phyloP scores from a whole-genome alignment of 2,888 invertebrate genomes.

The Halictus ligatus region DNA sequence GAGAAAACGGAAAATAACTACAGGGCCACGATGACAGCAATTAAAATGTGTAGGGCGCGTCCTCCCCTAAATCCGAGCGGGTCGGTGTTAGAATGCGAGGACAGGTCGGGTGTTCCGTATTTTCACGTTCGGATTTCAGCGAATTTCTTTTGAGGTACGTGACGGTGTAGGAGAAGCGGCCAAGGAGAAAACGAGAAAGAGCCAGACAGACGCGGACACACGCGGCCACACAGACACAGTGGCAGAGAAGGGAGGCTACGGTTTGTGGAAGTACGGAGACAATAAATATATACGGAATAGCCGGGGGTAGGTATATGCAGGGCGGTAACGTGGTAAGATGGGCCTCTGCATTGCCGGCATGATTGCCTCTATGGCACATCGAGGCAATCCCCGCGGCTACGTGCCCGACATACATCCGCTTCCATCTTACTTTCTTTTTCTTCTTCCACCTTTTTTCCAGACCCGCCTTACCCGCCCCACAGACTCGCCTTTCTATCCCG shows the following conservation, averaged over 20 bases:
- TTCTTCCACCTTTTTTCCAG: conserved; percentile 62
- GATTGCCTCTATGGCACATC: conserved; percentile 85
- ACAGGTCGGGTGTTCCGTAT: conserved; percentile 48
- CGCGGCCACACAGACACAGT: neutral
- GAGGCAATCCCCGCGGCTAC: conserved; percentile 84
- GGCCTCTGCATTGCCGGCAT: conserved; percentile 84
- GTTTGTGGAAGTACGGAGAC: conserved; percentile 72
- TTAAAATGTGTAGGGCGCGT: conserved; percentile 21
- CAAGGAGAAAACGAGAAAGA: conserved; percentile 14
- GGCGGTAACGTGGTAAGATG: conserved; percentile 83
- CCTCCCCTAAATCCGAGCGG: conserved; percentile 34
- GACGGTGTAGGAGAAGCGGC: conserved; percentile 14
- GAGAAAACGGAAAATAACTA: neutral
- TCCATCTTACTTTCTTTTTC: conserved; percentile 76
- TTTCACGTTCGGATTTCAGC: conserved; percentile 59
- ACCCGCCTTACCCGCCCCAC: conserved; percentile 46
- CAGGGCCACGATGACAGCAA: neutral
- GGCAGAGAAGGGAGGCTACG: conserved; percentile 41
- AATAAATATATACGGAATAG: conserved; percentile 71
- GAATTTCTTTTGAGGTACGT: conserved; percentile 68
- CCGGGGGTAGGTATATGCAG: conserved; percentile 82
- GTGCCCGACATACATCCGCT: conserved; percentile 84
- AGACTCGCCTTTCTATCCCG: conserved; percentile 53
- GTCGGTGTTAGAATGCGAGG: conserved; percentile 51
- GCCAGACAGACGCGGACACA: neutral